Conservation (phyloP, 2,797 vertebrate species). For the Phrynocephalus vlangalii region DNA sequence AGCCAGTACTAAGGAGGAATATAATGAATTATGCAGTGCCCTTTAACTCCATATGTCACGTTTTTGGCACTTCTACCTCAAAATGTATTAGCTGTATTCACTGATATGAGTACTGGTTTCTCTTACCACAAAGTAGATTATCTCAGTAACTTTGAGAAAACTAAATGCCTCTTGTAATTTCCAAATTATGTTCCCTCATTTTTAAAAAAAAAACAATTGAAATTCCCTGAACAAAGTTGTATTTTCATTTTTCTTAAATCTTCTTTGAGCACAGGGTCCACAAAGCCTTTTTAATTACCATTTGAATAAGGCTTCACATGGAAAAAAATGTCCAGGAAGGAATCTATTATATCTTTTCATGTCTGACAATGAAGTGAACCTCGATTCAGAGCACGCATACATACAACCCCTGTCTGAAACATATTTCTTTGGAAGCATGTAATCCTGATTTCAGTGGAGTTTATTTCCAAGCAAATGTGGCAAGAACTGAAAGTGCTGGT, state of each 20-base stretch:
- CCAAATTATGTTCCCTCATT: neutral
- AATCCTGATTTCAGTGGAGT: neutral
- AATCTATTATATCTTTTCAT: slow-evolving; percentile 53
- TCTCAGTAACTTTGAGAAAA: neutral
- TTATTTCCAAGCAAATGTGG: neutral
- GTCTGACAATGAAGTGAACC: slow-evolving; percentile 52
- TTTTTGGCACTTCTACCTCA: neutral
- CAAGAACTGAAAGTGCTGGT: neutral
- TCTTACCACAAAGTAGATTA: neutral
- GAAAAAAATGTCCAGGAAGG: slow-evolving; percentile 30
- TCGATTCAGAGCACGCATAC: slow-evolving; percentile 13
- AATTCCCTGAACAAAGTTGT: neutral
- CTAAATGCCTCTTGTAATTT: neutral
- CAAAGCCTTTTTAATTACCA: slow-evolving; percentile 1
- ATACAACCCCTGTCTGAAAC: neutral
- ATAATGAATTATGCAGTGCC: neutral
- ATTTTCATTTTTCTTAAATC: neutral
- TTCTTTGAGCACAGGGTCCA: neutral
- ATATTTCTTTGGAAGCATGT: slow-evolving; percentile 5
- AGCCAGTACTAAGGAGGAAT: neutral
- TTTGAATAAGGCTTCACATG: slow-evolving; percentile 66
- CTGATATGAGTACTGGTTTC: neutral
- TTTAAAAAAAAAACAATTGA: neutral
- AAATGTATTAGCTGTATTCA: neutral
- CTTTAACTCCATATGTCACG: neutral